Conservation (phyloP, 1,140 invertebrate genomes). For the Drosophila mayri region DNA sequence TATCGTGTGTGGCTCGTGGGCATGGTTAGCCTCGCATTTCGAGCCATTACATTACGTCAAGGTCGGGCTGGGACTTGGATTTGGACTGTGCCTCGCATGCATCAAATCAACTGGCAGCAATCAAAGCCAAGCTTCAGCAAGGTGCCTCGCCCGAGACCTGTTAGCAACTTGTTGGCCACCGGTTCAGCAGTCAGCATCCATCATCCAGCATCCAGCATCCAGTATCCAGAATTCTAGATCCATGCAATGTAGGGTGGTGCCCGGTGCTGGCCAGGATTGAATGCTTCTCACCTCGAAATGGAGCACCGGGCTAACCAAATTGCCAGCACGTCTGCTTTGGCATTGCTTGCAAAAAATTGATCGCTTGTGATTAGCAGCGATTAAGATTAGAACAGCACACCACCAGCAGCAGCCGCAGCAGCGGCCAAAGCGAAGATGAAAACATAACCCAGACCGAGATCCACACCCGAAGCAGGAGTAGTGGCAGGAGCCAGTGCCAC, state of each 20-base stretch:
- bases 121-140: constrained; percentile 61
- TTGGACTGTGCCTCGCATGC: constrained; percentile 64
- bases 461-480: constrained; percentile 14
- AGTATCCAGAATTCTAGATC: constrained; percentile 1
- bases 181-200: constrained; percentile 6
- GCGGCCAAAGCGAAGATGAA: constrained; percentile 41
- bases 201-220: constrained; percentile 3
- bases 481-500: constrained; percentile 14
- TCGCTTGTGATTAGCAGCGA: constrained; percentile 80
- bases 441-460: constrained; percentile 45
- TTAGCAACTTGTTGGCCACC: constrained; percentile 63
- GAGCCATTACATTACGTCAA: constrained; percentile 62
- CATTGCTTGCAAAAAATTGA: constrained; percentile 68
- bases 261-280: constrained; percentile 58
- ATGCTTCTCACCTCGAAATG: constrained; percentile 78
- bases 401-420: constrained; percentile 23
- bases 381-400: constrained; percentile 75
- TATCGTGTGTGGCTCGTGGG: constrained; percentile 78
- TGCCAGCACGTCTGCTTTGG: constrained; percentile 67
- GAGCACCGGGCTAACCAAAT: constrained; percentile 64
- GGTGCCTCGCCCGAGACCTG: constrained; percentile 78
- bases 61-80: constrained; percentile 56
- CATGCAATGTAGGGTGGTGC: constrained; percentile 49
- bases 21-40: constrained; percentile 60
- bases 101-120: constrained; percentile 73